These are phyloP conservation scores for Tachina grossa DNA, from an alignment of 2,888 invertebrate genomes.

Conservation along the genomic window DNA sequence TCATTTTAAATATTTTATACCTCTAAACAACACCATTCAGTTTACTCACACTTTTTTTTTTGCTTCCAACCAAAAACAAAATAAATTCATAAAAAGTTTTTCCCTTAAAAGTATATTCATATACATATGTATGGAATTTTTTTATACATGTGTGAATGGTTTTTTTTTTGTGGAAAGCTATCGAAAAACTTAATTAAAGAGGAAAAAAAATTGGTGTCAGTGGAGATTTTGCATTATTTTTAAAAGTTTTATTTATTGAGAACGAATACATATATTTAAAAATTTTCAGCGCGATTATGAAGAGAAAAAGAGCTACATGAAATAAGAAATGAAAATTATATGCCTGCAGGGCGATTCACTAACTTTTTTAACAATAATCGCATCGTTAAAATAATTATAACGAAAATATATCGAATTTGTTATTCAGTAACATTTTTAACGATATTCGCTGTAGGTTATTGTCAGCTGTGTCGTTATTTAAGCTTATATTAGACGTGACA, in stretches of 20 bases:
- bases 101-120: background rate
- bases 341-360: too few relatives aligned
- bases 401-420: too few relatives aligned
- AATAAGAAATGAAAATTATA: conserved; percentile 7
- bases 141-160: background rate
- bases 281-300: conserved; percentile 38
- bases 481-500: too few relatives aligned
- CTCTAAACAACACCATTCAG: conserved; percentile 8
- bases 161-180: conserved; percentile 10
- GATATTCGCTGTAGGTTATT: too few relatives aligned
- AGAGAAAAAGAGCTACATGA: background rate
- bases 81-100: conserved; percentile 30
- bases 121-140: background rate
- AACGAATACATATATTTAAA: conserved; percentile 26
- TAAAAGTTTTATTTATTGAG: conserved; percentile 14
- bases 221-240: conserved; percentile 49
- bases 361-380: too few relatives aligned
- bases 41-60: conserved; percentile 17
- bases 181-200: conserved; percentile 57
- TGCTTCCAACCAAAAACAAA: conserved; percentile 43
- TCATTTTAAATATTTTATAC: too few relatives aligned
- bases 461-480: too few relatives aligned
- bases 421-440: too few relatives aligned
- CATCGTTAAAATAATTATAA: too few relatives aligned
- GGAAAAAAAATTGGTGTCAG: conserved; percentile 62